A percentile compares a stretch with the other conserved stretches of the same genome.
phyloP scores from a whole-genome alignment of 2,888 invertebrate genomes.

The Clistopyga incitator region DNA sequence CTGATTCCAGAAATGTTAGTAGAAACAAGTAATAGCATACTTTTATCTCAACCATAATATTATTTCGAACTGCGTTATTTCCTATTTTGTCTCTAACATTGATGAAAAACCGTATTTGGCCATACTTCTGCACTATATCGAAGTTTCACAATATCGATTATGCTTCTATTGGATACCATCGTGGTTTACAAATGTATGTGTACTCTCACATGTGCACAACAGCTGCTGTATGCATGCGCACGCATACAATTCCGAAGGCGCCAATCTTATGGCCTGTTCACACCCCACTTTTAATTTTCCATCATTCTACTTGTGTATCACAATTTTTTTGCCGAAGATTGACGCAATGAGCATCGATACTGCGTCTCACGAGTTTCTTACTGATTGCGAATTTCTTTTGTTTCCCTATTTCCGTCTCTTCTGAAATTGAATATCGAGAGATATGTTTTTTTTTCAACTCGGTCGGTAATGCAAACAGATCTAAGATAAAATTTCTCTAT shows the following conservation, averaged over 20 bases:
- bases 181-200: conserved; percentile 15
- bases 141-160: conserved; percentile 75
- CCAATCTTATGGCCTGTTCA: conserved; percentile 35
- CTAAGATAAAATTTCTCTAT: no score
- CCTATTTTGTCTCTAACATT: conserved; percentile 61
- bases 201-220: conserved; percentile 28
- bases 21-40: conserved; percentile 89
- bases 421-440: no score
- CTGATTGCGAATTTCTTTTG: no score
- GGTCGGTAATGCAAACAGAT: no score
- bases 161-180: conserved; percentile 66
- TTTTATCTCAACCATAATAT: conserved; percentile 86
- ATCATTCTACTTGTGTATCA: background rate
- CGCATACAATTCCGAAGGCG: conserved; percentile 23
- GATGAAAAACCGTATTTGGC: conserved; percentile 69
- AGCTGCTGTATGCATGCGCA: conserved; percentile 29
- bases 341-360: background rate
- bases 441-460: no score
- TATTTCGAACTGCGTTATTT: conserved; percentile 63
- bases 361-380: background rate
- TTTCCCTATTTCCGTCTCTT: no score
- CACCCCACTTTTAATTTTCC: background rate
- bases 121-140: conserved; percentile 71
- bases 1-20: conserved; percentile 89
- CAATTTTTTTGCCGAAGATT: background rate